Percentiles rank a stretch among this genome's conserved stretches.
phyloP scores from a whole-genome alignment of 2,113 vertebrate species.

The Garra rufa region DNA sequence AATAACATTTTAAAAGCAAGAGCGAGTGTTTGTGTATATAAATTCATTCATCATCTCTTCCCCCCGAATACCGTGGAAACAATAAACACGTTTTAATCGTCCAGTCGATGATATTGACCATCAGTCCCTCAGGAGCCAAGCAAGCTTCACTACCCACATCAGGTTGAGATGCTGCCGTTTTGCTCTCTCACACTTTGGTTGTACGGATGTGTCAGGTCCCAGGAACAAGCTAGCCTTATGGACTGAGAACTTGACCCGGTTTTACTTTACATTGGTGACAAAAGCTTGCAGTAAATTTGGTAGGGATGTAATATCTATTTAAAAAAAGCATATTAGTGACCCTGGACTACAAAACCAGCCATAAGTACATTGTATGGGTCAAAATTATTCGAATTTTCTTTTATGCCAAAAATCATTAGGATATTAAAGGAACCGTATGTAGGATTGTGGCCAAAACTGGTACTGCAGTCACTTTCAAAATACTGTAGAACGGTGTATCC shows the following conservation, averaged over 20 bases:
- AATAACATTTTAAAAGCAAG: background rate
- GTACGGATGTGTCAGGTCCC: constrained; percentile 12
- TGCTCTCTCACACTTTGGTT: constrained; percentile 29
- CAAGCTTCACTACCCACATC: constrained; percentile 39
- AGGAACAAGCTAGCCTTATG: background rate
- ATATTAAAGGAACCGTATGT: no score
- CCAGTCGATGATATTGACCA: constrained; percentile 46
- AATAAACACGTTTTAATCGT: constrained; percentile 50
- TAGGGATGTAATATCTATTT: background rate
- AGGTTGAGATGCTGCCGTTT: background rate
- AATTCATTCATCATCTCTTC: background rate
- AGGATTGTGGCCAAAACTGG: no score
- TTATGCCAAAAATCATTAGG: no score
- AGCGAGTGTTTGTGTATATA: constrained; percentile 11
- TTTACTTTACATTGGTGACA: background rate
- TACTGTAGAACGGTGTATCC: no score
- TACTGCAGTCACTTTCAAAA: no score
- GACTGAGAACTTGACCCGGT: background rate
- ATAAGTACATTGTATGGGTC: no score
- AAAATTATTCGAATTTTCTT: no score
- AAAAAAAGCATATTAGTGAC: no score
- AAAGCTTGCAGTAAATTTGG: background rate
- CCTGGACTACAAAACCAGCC: no score
- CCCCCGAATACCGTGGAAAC: constrained; percentile 39
- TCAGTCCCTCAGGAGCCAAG: constrained; percentile 12